Conservation (phyloP, 2,888 invertebrate genomes). For the Tetheella fluctuosa region DNA sequence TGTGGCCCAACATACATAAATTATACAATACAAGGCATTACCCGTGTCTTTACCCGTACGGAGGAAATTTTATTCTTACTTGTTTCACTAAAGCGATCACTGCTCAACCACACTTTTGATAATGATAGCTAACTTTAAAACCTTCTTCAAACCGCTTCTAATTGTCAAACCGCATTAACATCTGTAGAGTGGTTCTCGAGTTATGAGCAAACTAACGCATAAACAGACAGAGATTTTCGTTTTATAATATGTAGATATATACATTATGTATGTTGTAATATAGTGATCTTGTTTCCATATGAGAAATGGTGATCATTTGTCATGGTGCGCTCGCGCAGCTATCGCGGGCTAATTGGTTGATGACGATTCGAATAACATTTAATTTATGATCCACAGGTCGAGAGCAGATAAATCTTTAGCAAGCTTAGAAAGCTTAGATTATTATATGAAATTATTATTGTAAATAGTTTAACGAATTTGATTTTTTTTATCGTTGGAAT, state of each 20-base stretch:
- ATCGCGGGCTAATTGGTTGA: conserved; percentile 55
- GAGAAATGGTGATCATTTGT: conserved; percentile 63
- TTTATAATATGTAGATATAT: background rate
- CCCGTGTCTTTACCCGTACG: background rate
- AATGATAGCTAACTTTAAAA: too few relatives aligned
- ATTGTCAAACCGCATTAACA: too few relatives aligned
- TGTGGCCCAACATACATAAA: conserved; percentile 32
- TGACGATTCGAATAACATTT: conserved; percentile 42
- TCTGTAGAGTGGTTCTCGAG: too few relatives aligned
- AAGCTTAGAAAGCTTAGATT: background rate
- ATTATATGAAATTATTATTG: background rate
- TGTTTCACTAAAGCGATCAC: background rate
- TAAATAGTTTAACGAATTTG: background rate
- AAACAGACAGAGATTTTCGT: background rate
- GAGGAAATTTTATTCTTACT: background rate
- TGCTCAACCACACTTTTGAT: too few relatives aligned
- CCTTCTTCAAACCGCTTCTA: too few relatives aligned
- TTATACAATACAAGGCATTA: conserved; percentile 18
- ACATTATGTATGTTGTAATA: conserved; percentile 18
- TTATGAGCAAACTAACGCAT: background rate
- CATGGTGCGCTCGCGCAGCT: conserved; percentile 42
- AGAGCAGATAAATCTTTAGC: conserved; percentile 22
- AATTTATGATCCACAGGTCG: conserved; percentile 40
- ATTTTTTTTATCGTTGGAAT: background rate
- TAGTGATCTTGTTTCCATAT: conserved; percentile 59